These are phyloP conservation scores for Periplaneta americana DNA, from an alignment of 1,140 invertebrate genomes.

Conservation along the genomic window DNA sequence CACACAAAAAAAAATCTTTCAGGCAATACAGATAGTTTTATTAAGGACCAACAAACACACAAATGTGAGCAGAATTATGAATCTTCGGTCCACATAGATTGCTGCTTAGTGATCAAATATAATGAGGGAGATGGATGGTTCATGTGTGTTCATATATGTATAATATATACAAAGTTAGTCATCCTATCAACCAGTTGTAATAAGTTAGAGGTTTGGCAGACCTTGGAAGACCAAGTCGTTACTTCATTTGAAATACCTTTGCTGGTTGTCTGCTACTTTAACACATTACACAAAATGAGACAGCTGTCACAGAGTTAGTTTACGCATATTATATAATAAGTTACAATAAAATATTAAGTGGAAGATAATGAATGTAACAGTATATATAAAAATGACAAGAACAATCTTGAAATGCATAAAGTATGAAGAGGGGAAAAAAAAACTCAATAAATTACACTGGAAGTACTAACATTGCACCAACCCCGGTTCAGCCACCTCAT, in stretches of 20 bases:
- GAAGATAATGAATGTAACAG: not conserved
- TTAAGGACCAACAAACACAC: not conserved
- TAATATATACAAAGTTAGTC: not conserved
- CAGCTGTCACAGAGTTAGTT: not conserved
- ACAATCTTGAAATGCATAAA: not conserved
- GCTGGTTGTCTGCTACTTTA: not conserved
- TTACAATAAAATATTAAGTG: not conserved
- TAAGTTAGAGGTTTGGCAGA: not conserved
- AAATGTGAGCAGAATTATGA: not conserved
- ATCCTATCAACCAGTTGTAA: not conserved
- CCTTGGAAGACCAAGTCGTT: slow-evolving; percentile 5
- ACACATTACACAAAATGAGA: not conserved
- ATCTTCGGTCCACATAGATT: not conserved
- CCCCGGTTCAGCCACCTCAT: not conserved
- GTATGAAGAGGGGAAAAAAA: too few species aligned
- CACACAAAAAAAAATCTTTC: not conserved
- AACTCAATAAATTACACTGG: not conserved
- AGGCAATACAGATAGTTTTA: not conserved
- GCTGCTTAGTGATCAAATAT: too few species aligned
- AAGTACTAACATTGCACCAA: not conserved
- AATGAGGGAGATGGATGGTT: not conserved
- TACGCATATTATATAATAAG: not conserved
- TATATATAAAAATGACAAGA: not conserved
- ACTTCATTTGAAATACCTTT: not conserved
- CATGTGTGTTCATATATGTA: not conserved